A percentile compares a stretch with the other conserved stretches of the same genome.
Evolutionary conservation across 2,888 invertebrate species (phyloP).

Genomic region (Drosophila peninsularis): DNA sequence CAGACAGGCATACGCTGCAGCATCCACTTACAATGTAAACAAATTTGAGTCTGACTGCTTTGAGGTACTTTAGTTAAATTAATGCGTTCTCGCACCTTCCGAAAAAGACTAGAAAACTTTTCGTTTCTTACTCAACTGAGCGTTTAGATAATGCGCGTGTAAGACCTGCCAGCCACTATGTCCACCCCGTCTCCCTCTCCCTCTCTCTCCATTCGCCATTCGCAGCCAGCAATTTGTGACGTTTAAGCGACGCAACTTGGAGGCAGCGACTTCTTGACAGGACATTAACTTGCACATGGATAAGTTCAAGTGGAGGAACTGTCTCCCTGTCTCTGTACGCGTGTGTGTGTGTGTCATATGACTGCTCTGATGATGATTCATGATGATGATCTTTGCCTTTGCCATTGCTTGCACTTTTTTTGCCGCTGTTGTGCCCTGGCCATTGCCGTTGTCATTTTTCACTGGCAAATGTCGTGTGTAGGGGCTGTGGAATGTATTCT

Average conservation of each 20-base stretch:
- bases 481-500: not conserved
- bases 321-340: conserved; percentile 46
- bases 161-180: conserved; percentile 22
- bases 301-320: conserved; percentile 59
- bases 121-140: conserved; percentile 24
- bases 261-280: conserved; percentile 81
- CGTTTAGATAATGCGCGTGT: conserved; percentile 50
- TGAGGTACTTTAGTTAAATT: conserved; percentile 47
- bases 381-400: conserved; percentile 74
- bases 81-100: conserved; percentile 47
- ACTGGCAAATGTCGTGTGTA: conserved; percentile 38
- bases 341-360: conserved; percentile 33
- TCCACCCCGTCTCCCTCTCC: not conserved
- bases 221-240: conserved; percentile 69
- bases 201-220: not conserved
- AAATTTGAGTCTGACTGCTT: conserved; percentile 28
- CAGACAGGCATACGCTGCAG: conserved; percentile 3
- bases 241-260: conserved; percentile 73
- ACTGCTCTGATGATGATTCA: conserved; percentile 74
- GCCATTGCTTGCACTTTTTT: conserved; percentile 67
- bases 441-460: conserved; percentile 76
- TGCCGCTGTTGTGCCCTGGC: conserved; percentile 22
- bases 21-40: conserved; percentile 29
- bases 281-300: conserved; percentile 76
- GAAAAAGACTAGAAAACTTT: conserved; percentile 31